Evolutionary conservation across 2,888 invertebrate genomes (phyloP), one percentile per base, ranked within the genome.

Genomic region (Prosapia bicincta): DNA sequence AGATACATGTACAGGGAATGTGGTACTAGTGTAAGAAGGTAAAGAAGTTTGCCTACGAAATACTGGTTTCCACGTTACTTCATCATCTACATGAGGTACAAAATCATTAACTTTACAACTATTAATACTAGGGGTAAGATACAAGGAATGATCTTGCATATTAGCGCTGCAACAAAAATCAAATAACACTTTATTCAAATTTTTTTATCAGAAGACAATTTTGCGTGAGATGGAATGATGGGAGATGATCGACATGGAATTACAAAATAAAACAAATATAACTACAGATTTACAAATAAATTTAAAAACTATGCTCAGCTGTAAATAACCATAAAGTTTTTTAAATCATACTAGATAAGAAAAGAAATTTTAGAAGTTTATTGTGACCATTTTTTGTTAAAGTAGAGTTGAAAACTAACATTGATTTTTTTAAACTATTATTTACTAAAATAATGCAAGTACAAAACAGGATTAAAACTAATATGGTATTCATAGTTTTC

Each of bases 11-110:
- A 72, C 25, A 67, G 72, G 72, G 67, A 25, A 67, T 67, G 72
- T 24, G 13, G 38, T 67, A 26, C 66, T 54, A 54, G 54, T 20
- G 20, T 54, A 54, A 5, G 54, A 6, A 20, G 72, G 72, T 25
- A 72, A 67, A 67, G 72, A 72, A 66, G 25, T 72, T 67, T 72
- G 72, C 38, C 72, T 72, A 72, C 67, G 72, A 67, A 72, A 72
- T 67, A 72, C 32, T 66, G 72, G 72, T 24, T 67, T 72, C 28
- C 72, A 67, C 54, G 20, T 20, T 54, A 20, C 20, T 38, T 38
- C 13, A 38, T 38, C 15, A 20, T 10, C 54, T 54, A 54, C 54
- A 54, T 54, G 1, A 54, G 54, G 54, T 65, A 72, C 72, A 66
- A 28, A 66, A 72, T 66, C 32, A 32, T 72, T 66, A 32, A 72